A percentile compares a stretch with the other conserved stretches of the same genome.
Conservation (phyloP, 2,797 vertebrate genomes). For the Capromys pilorides region DNA sequence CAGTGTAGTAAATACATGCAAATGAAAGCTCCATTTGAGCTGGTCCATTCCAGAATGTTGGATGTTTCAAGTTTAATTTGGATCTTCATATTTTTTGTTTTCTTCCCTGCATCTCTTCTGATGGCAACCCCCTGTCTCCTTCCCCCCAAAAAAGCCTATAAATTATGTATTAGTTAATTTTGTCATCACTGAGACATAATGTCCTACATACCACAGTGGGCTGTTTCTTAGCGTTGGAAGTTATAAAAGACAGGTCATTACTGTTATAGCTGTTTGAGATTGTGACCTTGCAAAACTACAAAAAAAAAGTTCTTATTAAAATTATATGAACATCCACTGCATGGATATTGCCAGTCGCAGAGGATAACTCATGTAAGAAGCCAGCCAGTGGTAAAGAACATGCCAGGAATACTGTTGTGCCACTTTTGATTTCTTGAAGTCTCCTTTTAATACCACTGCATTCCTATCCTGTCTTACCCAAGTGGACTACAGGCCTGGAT, state of each 20-base stretch:
- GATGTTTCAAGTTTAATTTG: neutral
- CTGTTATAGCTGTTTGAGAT: neutral
- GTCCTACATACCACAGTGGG: neutral
- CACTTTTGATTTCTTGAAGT: neutral
- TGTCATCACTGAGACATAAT: neutral
- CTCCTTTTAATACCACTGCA: neutral
- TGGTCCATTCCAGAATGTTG: too few species aligned
- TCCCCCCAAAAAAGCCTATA: neutral
- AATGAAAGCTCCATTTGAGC: too few species aligned
- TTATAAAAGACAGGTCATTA: neutral
- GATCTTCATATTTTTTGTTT: neutral
- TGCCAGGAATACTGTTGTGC: neutral
- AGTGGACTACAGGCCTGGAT: neutral
- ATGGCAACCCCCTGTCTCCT: neutral
- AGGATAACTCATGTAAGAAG: neutral
- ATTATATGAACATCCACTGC: neutral
- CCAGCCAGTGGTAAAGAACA: neutral
- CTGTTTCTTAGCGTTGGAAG: neutral
- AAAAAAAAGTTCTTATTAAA: conserved; percentile 12
- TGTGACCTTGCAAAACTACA: neutral
- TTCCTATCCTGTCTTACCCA: neutral
- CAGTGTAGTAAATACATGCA: too few species aligned
- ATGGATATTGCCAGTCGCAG: neutral
- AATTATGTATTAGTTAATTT: neutral
- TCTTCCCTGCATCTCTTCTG: neutral